Conservation (phyloP, 2,113 vertebrate species). For the Thinocorus orbignyianus region DNA sequence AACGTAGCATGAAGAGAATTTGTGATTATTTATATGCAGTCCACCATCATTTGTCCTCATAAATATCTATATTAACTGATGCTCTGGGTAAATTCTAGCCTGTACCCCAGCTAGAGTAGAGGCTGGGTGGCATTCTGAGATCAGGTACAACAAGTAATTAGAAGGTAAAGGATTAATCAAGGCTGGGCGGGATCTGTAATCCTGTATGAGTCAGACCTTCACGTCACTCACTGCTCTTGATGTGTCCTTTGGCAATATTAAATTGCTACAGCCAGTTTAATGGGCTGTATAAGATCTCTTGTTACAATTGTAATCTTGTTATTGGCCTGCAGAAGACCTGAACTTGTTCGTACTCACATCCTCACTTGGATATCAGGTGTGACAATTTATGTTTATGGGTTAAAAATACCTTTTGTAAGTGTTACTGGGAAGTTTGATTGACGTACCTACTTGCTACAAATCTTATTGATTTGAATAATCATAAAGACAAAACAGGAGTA, state of each 20-base stretch:
- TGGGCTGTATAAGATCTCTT: background rate
- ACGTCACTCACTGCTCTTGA: background rate
- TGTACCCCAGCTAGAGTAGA: background rate
- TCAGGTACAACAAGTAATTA: background rate
- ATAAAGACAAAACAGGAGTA: background rate
- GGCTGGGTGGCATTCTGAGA: background rate
- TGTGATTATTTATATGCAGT: background rate
- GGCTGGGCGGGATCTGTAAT: background rate
- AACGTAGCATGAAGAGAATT: rapidly evolving
- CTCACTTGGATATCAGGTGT: background rate
- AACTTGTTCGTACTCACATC: background rate
- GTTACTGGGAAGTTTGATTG: background rate
- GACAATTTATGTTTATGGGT: background rate
- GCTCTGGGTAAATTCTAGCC: background rate
- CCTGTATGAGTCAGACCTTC: background rate
- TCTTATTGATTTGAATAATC: background rate
- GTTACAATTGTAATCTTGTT: background rate
- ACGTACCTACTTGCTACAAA: background rate
- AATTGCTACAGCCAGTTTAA: background rate
- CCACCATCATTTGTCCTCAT: background rate
- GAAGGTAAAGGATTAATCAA: background rate
- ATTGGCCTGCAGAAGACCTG: background rate
- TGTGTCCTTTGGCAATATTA: background rate
- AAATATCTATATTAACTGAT: background rate
- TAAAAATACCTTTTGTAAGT: background rate